Evolutionary conservation across 2,888 invertebrate genomes (phyloP).

Genomic region (Vanessa cardui): DNA sequence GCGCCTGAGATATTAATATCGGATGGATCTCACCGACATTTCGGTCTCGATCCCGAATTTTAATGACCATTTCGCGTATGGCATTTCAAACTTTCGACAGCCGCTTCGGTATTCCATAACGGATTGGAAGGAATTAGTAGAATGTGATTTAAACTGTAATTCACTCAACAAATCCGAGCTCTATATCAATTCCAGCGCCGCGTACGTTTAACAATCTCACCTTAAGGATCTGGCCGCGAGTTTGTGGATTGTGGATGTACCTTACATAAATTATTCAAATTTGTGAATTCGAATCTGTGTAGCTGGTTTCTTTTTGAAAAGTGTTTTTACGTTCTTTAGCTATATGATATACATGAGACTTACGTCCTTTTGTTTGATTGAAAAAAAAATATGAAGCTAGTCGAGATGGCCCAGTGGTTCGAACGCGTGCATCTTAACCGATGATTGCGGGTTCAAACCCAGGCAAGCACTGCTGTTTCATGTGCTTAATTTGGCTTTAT

Average conservation of each 20-base stretch:
- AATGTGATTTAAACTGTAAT: conserved; percentile 53
- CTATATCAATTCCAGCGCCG: conserved; percentile 53
- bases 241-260: not conserved
- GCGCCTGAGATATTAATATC: conserved; percentile 74
- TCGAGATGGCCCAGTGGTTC: too few species aligned
- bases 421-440: too few species aligned
- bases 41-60: conserved; percentile 56
- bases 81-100: conserved; percentile 20
- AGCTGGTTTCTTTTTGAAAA: too few species aligned
- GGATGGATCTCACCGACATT: conserved; percentile 62
- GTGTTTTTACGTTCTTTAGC: too few species aligned
- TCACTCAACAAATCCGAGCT: conserved; percentile 57
- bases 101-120: conserved; percentile 63
- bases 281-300: too few species aligned
- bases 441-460: too few species aligned
- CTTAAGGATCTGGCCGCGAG: not conserved
- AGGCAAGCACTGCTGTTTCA: too few species aligned
- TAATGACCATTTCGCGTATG: conserved; percentile 51
- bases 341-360: too few species aligned
- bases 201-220: not conserved
- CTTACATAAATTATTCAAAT: too few species aligned
- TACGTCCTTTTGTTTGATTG: too few species aligned
- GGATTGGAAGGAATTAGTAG: conserved; percentile 62
- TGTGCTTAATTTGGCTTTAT: too few species aligned
- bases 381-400: too few species aligned